phyloP scores from a whole-genome alignment of 2,888 invertebrate species.

The Tipula confusa region DNA sequence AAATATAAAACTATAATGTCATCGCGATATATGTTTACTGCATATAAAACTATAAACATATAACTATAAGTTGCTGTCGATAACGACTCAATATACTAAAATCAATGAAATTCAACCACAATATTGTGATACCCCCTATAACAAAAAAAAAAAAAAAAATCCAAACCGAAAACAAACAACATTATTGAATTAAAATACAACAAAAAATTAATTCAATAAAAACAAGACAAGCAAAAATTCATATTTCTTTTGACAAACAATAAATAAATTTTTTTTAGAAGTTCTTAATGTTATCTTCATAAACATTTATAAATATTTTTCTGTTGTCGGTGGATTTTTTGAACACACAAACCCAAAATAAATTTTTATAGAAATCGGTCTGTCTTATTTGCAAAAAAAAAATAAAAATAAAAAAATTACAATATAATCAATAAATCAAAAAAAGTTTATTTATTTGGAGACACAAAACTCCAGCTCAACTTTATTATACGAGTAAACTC shows the following conservation, averaged over 20 bases:
- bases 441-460: not conserved
- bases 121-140: not conserved
- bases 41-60: too few relatives aligned
- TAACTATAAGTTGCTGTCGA: too few relatives aligned
- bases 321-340: slow-evolving; percentile 15
- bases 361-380: slow-evolving; percentile 25
- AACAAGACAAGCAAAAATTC: slow-evolving; percentile 25
- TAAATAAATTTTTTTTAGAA: slow-evolving; percentile 21
- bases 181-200: slow-evolving; percentile 25
- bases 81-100: slow-evolving; percentile 3
- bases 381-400: not conserved
- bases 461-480: slow-evolving; percentile 20
- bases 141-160: not conserved
- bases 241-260: slow-evolving; percentile 25
- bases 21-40: not conserved
- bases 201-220: not conserved
- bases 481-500: not conserved
- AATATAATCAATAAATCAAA: slow-evolving; percentile 25
- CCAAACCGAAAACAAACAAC: slow-evolving; percentile 6
- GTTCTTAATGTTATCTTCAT: slow-evolving; percentile 25
- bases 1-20: too few relatives aligned
- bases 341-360: slow-evolving; percentile 25
- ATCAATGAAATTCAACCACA: not conserved
- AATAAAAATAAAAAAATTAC: not conserved
- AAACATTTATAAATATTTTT: slow-evolving; percentile 25